Percentiles rank a stretch among this genome's conserved stretches.
These are phyloP conservation scores for Zosterops hypoxanthus DNA, from an alignment of 2,113 vertebrate species.

Conservation along the genomic window DNA sequence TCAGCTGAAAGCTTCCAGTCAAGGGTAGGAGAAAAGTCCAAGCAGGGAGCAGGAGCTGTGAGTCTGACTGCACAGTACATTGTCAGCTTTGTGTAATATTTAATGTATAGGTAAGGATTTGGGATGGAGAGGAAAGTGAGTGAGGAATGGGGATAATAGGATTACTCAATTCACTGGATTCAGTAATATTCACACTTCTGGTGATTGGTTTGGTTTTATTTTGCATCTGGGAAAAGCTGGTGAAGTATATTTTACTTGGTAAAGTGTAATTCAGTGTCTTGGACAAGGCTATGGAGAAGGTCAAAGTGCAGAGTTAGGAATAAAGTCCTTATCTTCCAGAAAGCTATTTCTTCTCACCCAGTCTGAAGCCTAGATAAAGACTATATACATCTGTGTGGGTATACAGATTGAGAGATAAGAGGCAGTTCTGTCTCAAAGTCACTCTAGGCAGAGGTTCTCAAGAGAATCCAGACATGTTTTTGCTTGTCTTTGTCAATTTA, in stretches of 20 bases:
- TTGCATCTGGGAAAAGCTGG: neutral
- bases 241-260: neutral
- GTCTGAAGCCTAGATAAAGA: neutral
- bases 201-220: neutral
- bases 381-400: neutral
- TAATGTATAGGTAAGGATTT: neutral
- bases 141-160: neutral
- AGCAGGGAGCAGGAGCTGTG: neutral
- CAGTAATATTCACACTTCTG: neutral
- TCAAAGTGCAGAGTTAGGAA: neutral
- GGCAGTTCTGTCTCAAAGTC: neutral
- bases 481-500: neutral
- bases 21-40: neutral
- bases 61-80: neutral
- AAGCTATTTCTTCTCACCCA: neutral
- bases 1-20: slow-evolving; percentile 26
- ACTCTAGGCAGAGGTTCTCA: neutral
- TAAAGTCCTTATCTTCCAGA: neutral
- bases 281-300: neutral
- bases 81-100: neutral
- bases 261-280: neutral
- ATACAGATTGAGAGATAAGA: neutral
- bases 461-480: neutral
- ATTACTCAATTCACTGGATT: neutral
- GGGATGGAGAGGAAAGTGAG: neutral